Evolutionary conservation across 2,113 vertebrate genomes (phyloP).

Genomic region (Solea senegalensis): DNA sequence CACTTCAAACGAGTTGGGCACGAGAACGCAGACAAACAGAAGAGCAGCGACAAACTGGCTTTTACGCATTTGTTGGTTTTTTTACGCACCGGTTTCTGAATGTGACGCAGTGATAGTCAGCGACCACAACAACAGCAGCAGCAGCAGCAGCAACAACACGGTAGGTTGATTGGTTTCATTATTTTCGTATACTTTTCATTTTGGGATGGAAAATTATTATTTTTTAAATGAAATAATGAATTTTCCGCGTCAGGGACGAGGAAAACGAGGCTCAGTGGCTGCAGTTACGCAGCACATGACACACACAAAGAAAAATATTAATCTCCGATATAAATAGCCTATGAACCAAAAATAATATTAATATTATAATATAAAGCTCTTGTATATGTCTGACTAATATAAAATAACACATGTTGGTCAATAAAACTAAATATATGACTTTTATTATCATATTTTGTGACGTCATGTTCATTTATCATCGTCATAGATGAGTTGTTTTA

Average conservation of each 20-base stretch:
- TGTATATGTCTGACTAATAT: no score
- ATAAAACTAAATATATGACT: no score
- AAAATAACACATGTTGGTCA: no score
- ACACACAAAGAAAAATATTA: no score
- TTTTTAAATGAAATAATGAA: background rate
- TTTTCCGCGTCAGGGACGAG: background rate
- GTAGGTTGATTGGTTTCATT: slow-evolving; percentile 23
- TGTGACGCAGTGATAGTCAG: slow-evolving; percentile 23
- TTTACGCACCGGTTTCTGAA: slow-evolving; percentile 20
- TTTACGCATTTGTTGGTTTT: background rate
- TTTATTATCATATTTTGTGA: no score
- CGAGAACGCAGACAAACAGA: slow-evolving; percentile 7
- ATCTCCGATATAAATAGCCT: no score
- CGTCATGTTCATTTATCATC: no score
- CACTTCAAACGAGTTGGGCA: slow-evolving; percentile 23
- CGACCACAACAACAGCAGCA: slow-evolving; percentile 5
- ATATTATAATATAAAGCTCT: no score
- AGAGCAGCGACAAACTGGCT: slow-evolving; percentile 10
- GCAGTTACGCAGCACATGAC: background rate
- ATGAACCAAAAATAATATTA: background rate
- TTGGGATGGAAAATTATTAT: background rate
- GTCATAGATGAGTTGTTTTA: no score
- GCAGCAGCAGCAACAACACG: slow-evolving; percentile 6
- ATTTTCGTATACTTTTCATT: background rate
- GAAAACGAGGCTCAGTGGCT: background rate